These are phyloP conservation scores for Pterostichus niger DNA, from an alignment of 2,888 invertebrate genomes.

Conservation along the genomic window DNA sequence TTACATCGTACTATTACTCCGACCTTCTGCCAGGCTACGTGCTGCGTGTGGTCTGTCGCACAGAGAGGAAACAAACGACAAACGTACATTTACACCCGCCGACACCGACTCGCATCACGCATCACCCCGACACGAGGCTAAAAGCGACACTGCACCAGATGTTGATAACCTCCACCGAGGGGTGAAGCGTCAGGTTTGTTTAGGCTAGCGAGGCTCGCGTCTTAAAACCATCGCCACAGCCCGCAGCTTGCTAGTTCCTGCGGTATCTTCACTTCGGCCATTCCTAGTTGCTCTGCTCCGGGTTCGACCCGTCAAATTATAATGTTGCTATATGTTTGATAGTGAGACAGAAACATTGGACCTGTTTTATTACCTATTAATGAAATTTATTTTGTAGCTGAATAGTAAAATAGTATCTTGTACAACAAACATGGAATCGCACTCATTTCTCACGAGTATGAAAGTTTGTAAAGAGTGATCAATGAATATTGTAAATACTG, in stretches of 20 bases:
- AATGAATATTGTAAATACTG: too few species aligned
- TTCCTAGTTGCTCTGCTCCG: too few species aligned
- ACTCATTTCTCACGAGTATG: too few species aligned
- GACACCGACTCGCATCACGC: not conserved
- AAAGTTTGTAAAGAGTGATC: too few species aligned
- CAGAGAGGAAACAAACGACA: conserved; percentile 4
- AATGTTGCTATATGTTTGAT: too few species aligned
- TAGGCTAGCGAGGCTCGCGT: conserved; percentile 19
- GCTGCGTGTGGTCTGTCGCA: conserved; percentile 17
- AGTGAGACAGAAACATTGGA: too few species aligned
- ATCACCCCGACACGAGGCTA: conserved; percentile 16
- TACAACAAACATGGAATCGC: too few species aligned
- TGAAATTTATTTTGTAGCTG: too few species aligned
- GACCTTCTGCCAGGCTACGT: not conserved
- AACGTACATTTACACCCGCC: conserved; percentile 3
- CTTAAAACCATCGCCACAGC: conserved; percentile 8
- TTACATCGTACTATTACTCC: not conserved
- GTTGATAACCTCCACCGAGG: conserved; percentile 29
- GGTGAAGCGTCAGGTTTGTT: conserved; percentile 26
- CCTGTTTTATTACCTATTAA: too few species aligned
- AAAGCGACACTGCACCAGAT: conserved; percentile 32
- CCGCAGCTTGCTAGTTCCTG: not conserved
- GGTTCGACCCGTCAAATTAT: too few species aligned
- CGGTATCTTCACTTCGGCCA: too few species aligned
- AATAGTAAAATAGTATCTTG: too few species aligned